phyloP scores from a whole-genome alignment of 2,113 vertebrate genomes.

The Paradisaea rubra region DNA sequence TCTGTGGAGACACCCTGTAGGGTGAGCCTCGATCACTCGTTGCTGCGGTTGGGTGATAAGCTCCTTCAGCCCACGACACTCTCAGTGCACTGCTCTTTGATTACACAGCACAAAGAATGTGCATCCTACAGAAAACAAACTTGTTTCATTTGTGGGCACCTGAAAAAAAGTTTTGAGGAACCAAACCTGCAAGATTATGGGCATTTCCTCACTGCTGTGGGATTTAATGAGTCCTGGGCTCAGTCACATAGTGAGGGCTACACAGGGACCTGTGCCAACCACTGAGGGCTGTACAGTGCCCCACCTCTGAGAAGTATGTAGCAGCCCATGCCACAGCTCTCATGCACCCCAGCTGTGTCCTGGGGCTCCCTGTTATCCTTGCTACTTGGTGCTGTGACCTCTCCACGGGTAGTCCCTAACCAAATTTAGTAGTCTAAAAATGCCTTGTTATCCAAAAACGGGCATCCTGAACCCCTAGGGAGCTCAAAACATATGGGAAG shows the following conservation, averaged over 20 bases:
- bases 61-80: background rate
- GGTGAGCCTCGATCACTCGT: background rate
- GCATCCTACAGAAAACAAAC: background rate
- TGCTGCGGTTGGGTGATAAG: background rate
- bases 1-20: background rate
- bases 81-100: background rate
- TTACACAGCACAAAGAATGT: background rate
- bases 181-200: background rate
- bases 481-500: background rate
- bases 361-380: background rate
- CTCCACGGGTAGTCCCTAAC: background rate
- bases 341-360: background rate
- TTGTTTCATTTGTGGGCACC: background rate
- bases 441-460: background rate
- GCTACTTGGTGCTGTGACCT: background rate
- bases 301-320: background rate
- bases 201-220: fast-evolving
- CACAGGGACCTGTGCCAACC: background rate
- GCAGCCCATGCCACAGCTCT: background rate
- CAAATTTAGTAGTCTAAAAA: background rate
- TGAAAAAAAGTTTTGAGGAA: background rate
- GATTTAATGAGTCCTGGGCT: background rate
- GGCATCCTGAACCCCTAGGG: background rate
- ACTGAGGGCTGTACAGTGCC: background rate
- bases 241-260: background rate